Percentiles rank a stretch among this genome's conserved stretches.
phyloP scores from a whole-genome alignment of 2,888 invertebrate species.

The Lepidocyrtoides sp. region DNA sequence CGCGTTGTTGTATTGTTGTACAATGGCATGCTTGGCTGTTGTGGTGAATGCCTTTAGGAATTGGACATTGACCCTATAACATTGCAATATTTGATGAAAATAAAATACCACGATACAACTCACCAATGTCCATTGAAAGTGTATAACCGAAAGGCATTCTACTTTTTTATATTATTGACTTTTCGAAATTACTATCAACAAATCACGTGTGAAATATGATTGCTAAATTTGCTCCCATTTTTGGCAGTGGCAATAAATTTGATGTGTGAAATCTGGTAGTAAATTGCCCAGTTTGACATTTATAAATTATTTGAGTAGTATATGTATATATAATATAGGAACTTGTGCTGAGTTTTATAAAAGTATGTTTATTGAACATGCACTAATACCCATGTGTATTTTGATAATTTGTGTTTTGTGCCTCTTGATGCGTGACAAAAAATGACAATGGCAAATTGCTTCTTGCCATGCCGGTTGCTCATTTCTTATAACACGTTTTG shows the following conservation, averaged over 20 bases:
- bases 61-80: slow-evolving; percentile 74
- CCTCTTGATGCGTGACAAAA: slow-evolving; percentile 12
- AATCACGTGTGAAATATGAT: slow-evolving; percentile 60
- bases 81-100: slow-evolving; percentile 58
- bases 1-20: not conserved
- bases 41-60: slow-evolving; percentile 38
- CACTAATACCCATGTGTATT: too few species aligned
- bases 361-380: too few species aligned
- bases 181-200: not conserved
- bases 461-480: not conserved
- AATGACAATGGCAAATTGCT: slow-evolving; percentile 1
- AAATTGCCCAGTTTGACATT: slow-evolving; percentile 10
- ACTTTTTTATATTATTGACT: slow-evolving; percentile 16
- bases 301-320: not conserved
- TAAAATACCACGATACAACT: not conserved
- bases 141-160: slow-evolving; percentile 27
- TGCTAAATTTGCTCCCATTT: slow-evolving; percentile 54
- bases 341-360: not conserved
- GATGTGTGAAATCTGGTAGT: slow-evolving; percentile 11
- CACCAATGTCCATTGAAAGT: not conserved
- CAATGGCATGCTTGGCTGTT: not conserved
- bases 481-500: not conserved
- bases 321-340: not conserved
- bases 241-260: slow-evolving; percentile 10
- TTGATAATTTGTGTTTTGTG: not conserved